Conservation (phyloP, 2,113 vertebrate species). For the Siphamia tubifer region DNA sequence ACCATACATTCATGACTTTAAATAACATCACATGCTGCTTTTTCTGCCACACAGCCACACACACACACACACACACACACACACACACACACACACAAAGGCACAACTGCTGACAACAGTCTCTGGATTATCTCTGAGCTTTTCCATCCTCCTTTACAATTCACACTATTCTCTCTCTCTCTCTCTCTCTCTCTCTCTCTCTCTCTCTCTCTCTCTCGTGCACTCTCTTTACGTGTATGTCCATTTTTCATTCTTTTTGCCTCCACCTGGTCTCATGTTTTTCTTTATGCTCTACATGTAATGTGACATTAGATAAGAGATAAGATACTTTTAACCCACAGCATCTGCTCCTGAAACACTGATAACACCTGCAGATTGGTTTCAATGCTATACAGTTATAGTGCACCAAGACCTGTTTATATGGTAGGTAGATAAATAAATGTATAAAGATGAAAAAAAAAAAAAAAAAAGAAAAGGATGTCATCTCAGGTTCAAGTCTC, state of each 20-base stretch:
- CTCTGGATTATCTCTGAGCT: conserved; percentile 55
- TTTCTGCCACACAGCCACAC: not conserved
- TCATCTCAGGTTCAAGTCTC: not conserved
- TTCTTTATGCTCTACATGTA: not conserved
- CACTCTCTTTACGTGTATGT: too few relatives aligned
- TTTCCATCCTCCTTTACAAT: conserved; percentile 49
- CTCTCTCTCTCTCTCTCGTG: not conserved
- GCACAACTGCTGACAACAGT: conserved; percentile 59
- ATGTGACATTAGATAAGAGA: not conserved
- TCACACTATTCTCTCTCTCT: conserved; percentile 20
- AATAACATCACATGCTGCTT: conserved; percentile 4
- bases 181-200: conserved; percentile 12
- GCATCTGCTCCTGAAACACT: not conserved
- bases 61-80: not conserved
- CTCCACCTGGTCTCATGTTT: not conserved
- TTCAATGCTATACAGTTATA: too few relatives aligned
- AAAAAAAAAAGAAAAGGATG: not conserved
- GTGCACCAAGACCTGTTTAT: too few relatives aligned
- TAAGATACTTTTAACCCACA: not conserved
- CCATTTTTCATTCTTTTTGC: not conserved
- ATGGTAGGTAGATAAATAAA: not conserved
- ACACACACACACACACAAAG: conserved; percentile 14
- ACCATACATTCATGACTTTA: conserved; percentile 17
- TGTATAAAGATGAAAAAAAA: not conserved
- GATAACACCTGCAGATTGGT: not conserved